Evolutionary conservation across 2,888 invertebrate genomes (phyloP).

Genomic region (Campopleginae sp.): DNA sequence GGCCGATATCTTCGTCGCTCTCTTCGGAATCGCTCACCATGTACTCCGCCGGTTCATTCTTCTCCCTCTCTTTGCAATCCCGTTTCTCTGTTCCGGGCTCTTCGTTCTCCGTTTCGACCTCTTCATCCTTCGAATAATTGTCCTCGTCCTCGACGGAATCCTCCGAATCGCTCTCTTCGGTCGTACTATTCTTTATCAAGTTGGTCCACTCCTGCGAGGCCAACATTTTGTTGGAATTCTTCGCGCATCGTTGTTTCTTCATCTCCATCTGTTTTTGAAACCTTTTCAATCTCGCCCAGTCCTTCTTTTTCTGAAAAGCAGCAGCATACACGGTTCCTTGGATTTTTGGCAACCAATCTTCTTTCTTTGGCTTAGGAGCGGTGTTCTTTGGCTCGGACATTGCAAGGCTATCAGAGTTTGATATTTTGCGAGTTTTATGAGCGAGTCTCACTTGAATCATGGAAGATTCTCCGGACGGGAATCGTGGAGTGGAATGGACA

Average conservation of each 20-base stretch:
- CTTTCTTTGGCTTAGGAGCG: neutral
- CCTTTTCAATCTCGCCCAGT: no score
- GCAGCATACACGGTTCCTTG: neutral
- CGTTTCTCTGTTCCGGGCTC: neutral
- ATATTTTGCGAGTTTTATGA: neutral
- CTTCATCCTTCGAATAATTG: neutral
- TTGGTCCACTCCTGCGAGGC: neutral
- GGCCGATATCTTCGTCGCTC: neutral
- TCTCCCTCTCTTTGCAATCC: neutral
- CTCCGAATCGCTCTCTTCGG: neutral
- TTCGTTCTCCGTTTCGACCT: neutral
- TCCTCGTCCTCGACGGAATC: neutral
- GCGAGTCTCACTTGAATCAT: constrained; percentile 14
- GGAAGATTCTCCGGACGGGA: neutral
- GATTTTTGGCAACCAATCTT: neutral
- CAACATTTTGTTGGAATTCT: neutral
- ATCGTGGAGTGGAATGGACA: neutral
- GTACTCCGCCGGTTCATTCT: neutral
- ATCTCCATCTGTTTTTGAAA: neutral
- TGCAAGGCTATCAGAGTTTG: neutral
- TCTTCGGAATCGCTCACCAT: neutral
- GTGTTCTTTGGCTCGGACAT: neutral
- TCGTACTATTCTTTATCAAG: neutral
- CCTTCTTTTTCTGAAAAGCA: neutral
- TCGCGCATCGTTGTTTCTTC: neutral